Base-by-base conservation (phyloP, 1,140 invertebrate species). In the Drosophila guanche region DNA sequence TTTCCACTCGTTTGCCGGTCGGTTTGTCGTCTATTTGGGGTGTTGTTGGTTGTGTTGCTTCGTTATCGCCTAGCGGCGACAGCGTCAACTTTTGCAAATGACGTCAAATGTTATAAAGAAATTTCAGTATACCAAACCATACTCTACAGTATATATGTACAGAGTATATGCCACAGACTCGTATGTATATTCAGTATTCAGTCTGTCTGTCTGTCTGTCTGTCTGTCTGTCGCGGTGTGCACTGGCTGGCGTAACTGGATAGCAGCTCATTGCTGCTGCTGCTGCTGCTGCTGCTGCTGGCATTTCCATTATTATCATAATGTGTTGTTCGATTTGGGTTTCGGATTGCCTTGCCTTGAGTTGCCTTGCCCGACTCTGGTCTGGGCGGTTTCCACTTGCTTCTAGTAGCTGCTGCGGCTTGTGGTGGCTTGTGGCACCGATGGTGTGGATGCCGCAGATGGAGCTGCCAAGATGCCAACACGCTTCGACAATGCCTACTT, bases 231-330 rank as follows among this genome's bases (percentile, higher is more conserved):
- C 33, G 29, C 29, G 33, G 10, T 73, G 52, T 57, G 54, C 50
- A 68, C 48, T 79, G 58, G 25, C 41, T 55, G 70, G 41, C 54
- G 72, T 75, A 75, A 75, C 72, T 75, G 71, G 72, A 75, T 75
- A 75, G 72, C 71, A 54, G 63, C 41, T 37, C 33, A 37, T 12
- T 37, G 33, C 33, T 37, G 33, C 8, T 37, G 29, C 8, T 33
- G 29, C 8, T 37, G 29, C 8, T 33, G 29, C 29, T 33, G 29
- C 1, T 27, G 62, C 55, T 51, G 74, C 78, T 77, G 70, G 57
- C 81, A 85, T 80, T 85, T 74, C 61, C 81, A 85, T 86, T 86
- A 86, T 85, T 85, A 85, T 85, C 81, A 85, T 85, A 85, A 85
- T 86, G 81, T 60, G 69, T 71, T 71, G 51, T 72, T 78, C 57